Base-by-base conservation (phyloP, 1,140 invertebrate genomes). In the Diabrotica undecimpunctata region DNA sequence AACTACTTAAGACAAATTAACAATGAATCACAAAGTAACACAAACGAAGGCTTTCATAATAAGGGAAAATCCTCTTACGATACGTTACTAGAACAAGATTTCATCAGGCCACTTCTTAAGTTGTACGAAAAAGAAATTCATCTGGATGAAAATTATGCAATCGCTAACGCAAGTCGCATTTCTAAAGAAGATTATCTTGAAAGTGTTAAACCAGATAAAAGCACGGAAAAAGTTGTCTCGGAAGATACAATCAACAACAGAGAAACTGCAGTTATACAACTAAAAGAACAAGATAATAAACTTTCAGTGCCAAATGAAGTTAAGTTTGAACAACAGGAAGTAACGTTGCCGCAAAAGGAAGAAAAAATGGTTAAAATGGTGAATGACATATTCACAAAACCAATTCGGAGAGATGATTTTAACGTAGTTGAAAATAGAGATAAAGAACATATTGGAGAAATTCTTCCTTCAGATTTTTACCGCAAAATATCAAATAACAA, bases 381-480 rank as follows among this genome's bases (percentile, higher is more conserved):
- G 25, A 25, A 25, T 25, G 25, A 25, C 25, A 25, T 25, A 25
- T 25, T 25, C 5, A 7, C 8, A 14, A 53, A 64, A 13, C 35
- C 54, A 62, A 37, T 61, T 41, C 69, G 64, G 68, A 66, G 74
- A 57, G 74, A 78, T 66, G 75, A 78, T 64, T 73, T 74, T 61
- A 14, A 36, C 50, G 52, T 65, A 11, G 62, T 66, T 7, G 69
- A 71, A 41, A 66, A 66, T 52, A 69, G 61, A 36, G 66, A 71
- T 38, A 66, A 77, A 52, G 77, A 78, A 64, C 77, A 78, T 61
- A 78, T 78, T 39, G 77, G 77, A 0, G 77, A 78, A 66, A 78
- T 78, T 62, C 62, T 78, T 35, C 77, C 76, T 13, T 59, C 72
- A 5, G 63, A 72, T 62, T 78, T 72, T 55, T 52, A 70, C n/a